Conservation (phyloP, 2,888 invertebrate genomes). For the Callimorpha dominula region DNA sequence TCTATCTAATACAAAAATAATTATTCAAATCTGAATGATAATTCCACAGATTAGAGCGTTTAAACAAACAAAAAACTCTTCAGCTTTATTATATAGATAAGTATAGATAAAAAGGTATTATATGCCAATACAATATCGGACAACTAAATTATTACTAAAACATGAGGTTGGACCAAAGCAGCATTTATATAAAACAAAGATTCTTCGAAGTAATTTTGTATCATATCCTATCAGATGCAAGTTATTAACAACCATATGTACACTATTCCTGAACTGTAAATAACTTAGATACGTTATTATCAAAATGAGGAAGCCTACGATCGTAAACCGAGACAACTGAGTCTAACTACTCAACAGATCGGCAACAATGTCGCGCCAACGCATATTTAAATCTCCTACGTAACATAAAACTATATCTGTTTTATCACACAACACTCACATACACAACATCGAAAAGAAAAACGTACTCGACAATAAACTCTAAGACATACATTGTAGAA, state of each 20-base stretch:
- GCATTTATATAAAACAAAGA: neutral
- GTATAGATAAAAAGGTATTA: too few relatives aligned
- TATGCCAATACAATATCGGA: too few relatives aligned
- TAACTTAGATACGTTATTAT: conserved; percentile 60
- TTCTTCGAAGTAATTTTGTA: neutral
- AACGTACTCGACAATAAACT: conserved; percentile 38
- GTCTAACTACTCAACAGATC: conserved; percentile 57
- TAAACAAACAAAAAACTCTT: too few relatives aligned
- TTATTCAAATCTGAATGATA: too few relatives aligned
- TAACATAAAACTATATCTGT: conserved; percentile 70
- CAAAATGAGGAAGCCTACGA: conserved; percentile 70
- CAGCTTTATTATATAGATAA: too few relatives aligned
- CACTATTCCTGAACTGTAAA: conserved; percentile 33
- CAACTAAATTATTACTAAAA: too few relatives aligned
- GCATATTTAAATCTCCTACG: conserved; percentile 72
- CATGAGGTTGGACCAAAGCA: neutral
- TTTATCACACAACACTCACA: conserved; percentile 61
- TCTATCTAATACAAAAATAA: too few relatives aligned
- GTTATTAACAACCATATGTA: conserved; percentile 27
- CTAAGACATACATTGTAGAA: conserved; percentile 33
- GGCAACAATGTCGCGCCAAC: conserved; percentile 69
- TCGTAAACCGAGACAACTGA: conserved; percentile 57
- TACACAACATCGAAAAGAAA: conserved; percentile 1
- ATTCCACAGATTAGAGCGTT: too few relatives aligned
- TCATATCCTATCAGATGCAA: conserved; percentile 12